A percentile compares a stretch with the other conserved stretches of the same genome.
phyloP scores from a whole-genome alignment of 2,888 invertebrate species.

The Euproctis similis region DNA sequence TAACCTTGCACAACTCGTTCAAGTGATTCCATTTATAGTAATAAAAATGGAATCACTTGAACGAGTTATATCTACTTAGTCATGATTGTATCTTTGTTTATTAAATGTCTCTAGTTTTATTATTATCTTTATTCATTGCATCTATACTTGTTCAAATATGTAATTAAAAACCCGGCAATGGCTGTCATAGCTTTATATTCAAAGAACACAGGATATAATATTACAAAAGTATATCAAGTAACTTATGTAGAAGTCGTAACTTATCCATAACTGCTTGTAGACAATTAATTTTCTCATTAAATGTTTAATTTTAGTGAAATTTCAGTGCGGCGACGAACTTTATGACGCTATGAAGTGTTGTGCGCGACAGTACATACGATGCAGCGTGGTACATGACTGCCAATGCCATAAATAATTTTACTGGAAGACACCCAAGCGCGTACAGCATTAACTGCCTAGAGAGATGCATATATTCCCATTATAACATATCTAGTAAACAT shows the following conservation, averaged over 20 bases:
- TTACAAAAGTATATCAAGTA: slow-evolving; percentile 49
- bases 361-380: slow-evolving; percentile 30
- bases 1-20: too few relatives aligned
- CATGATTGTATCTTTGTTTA: too few relatives aligned
- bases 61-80: too few relatives aligned
- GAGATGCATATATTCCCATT: slow-evolving; percentile 23
- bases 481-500: slow-evolving; percentile 11
- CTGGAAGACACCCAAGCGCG: slow-evolving; percentile 34
- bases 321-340: slow-evolving; percentile 32
- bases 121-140: slow-evolving; percentile 42
- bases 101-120: too few relatives aligned
- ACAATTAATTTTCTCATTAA: slow-evolving; percentile 58
- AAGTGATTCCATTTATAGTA: too few relatives aligned
- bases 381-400: slow-evolving; percentile 28
- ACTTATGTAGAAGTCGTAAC: slow-evolving; percentile 41
- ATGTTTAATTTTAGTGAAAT: slow-evolving; percentile 56
- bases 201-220: too few relatives aligned
- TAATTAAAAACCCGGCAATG: slow-evolving; percentile 28
- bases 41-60: too few relatives aligned
- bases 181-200: slow-evolving; percentile 34
- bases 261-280: slow-evolving; percentile 42
- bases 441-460: slow-evolving; percentile 24
- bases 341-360: slow-evolving; percentile 44
- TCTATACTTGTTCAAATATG: slow-evolving; percentile 52
- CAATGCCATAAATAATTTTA: slow-evolving; percentile 35